Conservation (phyloP, 2,113 vertebrate species). For the Notothenia rossii region DNA sequence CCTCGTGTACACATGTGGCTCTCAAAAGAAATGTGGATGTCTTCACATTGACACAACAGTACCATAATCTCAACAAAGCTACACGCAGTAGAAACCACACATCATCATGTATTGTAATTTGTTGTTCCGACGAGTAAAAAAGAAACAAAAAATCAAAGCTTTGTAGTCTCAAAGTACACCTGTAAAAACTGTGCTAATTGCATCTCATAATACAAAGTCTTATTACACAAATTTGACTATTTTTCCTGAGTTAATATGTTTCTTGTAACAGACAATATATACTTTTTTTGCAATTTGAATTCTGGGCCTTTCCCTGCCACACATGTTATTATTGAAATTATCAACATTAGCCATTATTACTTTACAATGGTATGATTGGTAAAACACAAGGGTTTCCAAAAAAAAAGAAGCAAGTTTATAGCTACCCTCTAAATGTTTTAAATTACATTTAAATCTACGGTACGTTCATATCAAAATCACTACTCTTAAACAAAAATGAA, state of each 20-base stretch:
- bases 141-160: constrained; percentile 79
- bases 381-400: constrained; percentile 88
- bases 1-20: constrained; percentile 59
- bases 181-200: constrained; percentile 91
- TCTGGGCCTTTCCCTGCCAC: constrained; percentile 98
- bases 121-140: constrained; percentile 58
- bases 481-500: constrained; percentile 90
- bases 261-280: constrained; percentile 95
- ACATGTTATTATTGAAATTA: constrained; percentile 86
- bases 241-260: constrained; percentile 98
- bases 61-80: constrained; percentile 81
- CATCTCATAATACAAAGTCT: constrained; percentile 90
- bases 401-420: constrained; percentile 74
- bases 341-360: constrained; percentile 87
- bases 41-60: constrained; percentile 80
- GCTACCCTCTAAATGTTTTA: constrained; percentile 89
- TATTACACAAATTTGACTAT: constrained; percentile 91
- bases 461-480: constrained; percentile 88
- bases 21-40: constrained; percentile 65
- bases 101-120: constrained; percentile 58
- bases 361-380: constrained; percentile 95
- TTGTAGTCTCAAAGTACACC: constrained; percentile 87
- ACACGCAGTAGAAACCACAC: constrained; percentile 69
- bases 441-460: constrained; percentile 92
- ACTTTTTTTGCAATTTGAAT: constrained; percentile 93